Conservation (phyloP, 2,113 vertebrate genomes). For the Brachypteracias leptosomus region DNA sequence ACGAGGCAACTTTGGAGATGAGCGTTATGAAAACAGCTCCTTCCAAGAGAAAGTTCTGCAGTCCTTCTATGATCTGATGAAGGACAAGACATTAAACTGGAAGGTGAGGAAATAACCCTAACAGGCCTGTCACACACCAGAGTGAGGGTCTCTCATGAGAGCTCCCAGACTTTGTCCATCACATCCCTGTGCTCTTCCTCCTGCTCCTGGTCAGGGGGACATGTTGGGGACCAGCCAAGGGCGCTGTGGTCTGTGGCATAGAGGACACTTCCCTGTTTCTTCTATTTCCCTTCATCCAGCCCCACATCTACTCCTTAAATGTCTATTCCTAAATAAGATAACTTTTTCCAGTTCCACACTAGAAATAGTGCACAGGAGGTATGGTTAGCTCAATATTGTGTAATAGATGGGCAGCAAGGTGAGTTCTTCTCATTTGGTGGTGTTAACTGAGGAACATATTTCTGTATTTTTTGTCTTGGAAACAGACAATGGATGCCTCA, state of each 20-base stretch:
- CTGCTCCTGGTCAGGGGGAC: neutral
- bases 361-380: neutral
- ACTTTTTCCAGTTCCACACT: neutral
- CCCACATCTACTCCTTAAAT: neutral
- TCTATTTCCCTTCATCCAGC: neutral
- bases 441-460: neutral
- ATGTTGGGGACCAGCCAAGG: fast-evolving
- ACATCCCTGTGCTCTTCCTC: neutral
- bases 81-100: conserved; percentile 87
- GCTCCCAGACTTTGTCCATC: neutral
- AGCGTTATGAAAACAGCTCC: conserved; percentile 83
- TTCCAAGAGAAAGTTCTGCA: conserved; percentile 84
- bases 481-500: conserved; percentile 85
- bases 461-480: neutral
- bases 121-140: neutral
- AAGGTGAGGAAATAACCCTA: conserved; percentile 75
- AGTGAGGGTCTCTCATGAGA: neutral
- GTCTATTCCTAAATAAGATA: neutral
- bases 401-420: neutral
- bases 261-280: neutral
- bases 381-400: neutral
- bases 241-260: neutral
- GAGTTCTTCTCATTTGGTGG: neutral
- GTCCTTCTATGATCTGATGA: conserved; percentile 83
- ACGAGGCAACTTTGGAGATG: conserved; percentile 83